These are phyloP conservation scores for Malacosoma neustria DNA, from an alignment of 2,888 invertebrate genomes.

Conservation along the genomic window DNA sequence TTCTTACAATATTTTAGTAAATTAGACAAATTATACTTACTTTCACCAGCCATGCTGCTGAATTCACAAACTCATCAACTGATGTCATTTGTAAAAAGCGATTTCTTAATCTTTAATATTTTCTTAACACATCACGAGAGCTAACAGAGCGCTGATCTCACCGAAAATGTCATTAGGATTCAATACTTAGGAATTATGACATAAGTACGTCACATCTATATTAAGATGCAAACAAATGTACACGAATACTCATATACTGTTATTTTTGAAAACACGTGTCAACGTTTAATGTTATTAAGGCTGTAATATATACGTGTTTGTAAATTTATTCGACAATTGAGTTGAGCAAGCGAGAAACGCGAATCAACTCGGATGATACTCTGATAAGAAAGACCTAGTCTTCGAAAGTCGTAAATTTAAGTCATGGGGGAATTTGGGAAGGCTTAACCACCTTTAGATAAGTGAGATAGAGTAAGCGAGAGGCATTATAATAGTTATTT, in stretches of 20 bases:
- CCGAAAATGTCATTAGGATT: slow-evolving; percentile 6
- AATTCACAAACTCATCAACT: slow-evolving; percentile 65
- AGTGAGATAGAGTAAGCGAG: slow-evolving; percentile 60
- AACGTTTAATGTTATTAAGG: not conserved
- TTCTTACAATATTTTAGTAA: too few relatives aligned
- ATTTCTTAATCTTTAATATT: slow-evolving; percentile 38
- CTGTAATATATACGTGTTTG: too few relatives aligned
- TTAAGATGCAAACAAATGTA: not conserved
- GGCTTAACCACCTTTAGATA: slow-evolving; percentile 71
- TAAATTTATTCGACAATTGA: slow-evolving; percentile 24
- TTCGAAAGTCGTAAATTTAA: slow-evolving; percentile 65
- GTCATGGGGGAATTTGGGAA: slow-evolving; percentile 62
- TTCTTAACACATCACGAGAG: too few relatives aligned
- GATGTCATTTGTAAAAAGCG: slow-evolving; percentile 44
- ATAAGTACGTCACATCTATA: not conserved
- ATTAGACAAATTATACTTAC: too few relatives aligned
- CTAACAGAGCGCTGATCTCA: slow-evolving; percentile 3
- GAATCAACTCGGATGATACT: slow-evolving; percentile 47
- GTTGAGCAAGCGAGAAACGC: slow-evolving; percentile 38
- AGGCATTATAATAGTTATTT: too few relatives aligned
- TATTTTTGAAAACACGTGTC: not conserved
- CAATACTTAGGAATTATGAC: slow-evolving; percentile 1
- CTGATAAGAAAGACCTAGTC: slow-evolving; percentile 58
- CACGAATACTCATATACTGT: not conserved
- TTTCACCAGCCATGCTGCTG: slow-evolving; percentile 67